These are phyloP conservation scores for Etheostoma spectabile DNA, from an alignment of 2,113 vertebrate genomes.

Conservation along the genomic window DNA sequence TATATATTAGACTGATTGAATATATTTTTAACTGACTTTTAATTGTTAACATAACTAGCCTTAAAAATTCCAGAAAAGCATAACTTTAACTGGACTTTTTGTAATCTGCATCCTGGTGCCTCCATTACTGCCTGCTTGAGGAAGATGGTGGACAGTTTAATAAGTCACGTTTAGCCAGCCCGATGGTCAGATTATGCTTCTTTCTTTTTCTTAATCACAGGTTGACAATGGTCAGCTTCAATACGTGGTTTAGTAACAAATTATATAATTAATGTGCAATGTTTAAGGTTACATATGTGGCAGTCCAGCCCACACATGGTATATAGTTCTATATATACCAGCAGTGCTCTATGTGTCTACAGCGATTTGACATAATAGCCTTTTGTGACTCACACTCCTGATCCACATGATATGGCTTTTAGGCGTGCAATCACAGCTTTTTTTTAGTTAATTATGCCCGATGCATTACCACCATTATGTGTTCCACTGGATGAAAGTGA, in stretches of 20 bases:
- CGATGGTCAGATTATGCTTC: background rate
- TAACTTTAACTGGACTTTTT: background rate
- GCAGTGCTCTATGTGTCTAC: too few species aligned
- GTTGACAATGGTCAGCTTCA: background rate
- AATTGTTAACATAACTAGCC: background rate
- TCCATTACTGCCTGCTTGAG: conserved; percentile 1
- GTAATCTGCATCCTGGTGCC: background rate
- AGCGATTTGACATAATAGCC: background rate
- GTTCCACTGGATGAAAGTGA: background rate
- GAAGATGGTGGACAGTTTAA: conserved; percentile 36
- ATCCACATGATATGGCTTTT: background rate
- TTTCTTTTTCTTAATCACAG: background rate
- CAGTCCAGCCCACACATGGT: background rate
- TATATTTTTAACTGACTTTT: background rate
- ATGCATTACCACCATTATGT: background rate
- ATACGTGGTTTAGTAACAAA: background rate
- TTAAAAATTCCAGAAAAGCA: background rate
- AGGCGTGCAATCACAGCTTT: background rate
- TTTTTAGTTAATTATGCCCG: conserved; percentile 2
- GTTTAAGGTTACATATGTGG: background rate
- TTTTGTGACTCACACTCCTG: background rate
- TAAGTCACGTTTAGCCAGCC: conserved; percentile 14
- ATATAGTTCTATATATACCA: background rate
- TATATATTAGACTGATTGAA: too few species aligned
- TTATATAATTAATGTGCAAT: background rate